phyloP scores from a whole-genome alignment of 2,113 vertebrate species.

The Gorsachius goisagi region DNA sequence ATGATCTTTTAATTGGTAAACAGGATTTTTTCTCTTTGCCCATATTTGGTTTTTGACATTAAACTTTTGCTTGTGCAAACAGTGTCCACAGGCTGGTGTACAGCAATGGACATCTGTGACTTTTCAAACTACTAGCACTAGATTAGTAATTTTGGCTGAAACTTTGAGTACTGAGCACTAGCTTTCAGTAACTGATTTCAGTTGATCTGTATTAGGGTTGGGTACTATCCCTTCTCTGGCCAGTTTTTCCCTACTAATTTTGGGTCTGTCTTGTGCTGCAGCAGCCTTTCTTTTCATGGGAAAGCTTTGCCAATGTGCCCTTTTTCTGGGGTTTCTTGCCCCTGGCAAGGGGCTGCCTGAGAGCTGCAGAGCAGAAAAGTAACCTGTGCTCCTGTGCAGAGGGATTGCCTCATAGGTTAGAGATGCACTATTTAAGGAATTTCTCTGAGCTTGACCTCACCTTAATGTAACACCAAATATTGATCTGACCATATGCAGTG shows the following conservation, averaged over 20 bases:
- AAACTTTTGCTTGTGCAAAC: slow-evolving; percentile 14
- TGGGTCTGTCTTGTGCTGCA: background rate
- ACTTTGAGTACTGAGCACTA: background rate
- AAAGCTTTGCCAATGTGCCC: background rate
- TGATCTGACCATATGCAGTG: background rate
- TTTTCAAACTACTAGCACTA: slow-evolving; percentile 11
- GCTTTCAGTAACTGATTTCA: background rate
- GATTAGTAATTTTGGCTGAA: slow-evolving; percentile 25
- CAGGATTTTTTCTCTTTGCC: slow-evolving; percentile 6
- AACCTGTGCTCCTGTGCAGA: background rate
- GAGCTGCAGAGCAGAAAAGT: background rate
- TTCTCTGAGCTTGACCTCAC: background rate
- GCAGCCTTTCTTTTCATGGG: background rate
- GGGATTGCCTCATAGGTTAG: background rate
- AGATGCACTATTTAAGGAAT: background rate
- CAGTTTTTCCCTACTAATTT: background rate
- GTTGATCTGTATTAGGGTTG: background rate
- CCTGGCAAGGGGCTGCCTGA: background rate
- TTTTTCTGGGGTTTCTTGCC: background rate
- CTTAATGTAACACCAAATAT: background rate
- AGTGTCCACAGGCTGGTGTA: background rate
- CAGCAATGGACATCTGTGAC: slow-evolving; percentile 5
- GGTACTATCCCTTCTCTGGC: background rate
- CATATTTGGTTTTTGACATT: slow-evolving; percentile 35
- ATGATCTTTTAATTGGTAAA: slow-evolving; percentile 6